Conservation (phyloP, 2,797 vertebrate species). For the Cynodonichthys magdalenae region DNA sequence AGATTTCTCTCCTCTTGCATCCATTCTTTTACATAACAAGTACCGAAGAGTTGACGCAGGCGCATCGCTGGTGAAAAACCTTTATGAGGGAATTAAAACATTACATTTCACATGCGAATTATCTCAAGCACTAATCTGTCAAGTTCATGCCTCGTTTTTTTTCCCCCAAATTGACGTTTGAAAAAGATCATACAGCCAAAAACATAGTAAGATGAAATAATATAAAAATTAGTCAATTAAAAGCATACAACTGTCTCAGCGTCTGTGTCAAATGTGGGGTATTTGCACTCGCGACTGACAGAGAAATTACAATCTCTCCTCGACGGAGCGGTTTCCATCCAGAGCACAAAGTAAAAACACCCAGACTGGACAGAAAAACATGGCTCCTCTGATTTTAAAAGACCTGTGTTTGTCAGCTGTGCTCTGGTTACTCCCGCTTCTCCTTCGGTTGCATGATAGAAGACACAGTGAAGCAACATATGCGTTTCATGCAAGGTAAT, state of each 20-base stretch:
- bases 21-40: slow-evolving; percentile 67
- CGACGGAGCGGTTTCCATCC: slow-evolving; percentile 22
- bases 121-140: slow-evolving; percentile 77
- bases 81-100: slow-evolving; percentile 79
- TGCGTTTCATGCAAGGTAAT: slow-evolving; percentile 64
- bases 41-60: slow-evolving; percentile 79
- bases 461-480: slow-evolving; percentile 51
- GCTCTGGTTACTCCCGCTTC: slow-evolving; percentile 45
- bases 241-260: slow-evolving; percentile 45
- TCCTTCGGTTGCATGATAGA: slow-evolving; percentile 29
- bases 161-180: slow-evolving; percentile 46
- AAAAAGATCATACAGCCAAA: slow-evolving; percentile 47
- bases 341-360: slow-evolving; percentile 35
- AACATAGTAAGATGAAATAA: neutral
- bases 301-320: slow-evolving; percentile 52
- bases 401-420: slow-evolving; percentile 42
- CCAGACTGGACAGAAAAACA: slow-evolving; percentile 30
- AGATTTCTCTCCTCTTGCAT: slow-evolving; percentile 74
- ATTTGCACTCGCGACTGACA: slow-evolving; percentile 55
- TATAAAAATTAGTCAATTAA: slow-evolving; percentile 22
- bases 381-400: slow-evolving; percentile 39
- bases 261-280: slow-evolving; percentile 50
- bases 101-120: slow-evolving; percentile 77
- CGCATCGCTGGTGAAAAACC: slow-evolving; percentile 85
- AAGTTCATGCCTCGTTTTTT: slow-evolving; percentile 67